Evolutionary conservation across 1,140 invertebrate species (phyloP).

Genomic region (Episyrphus balteatus): DNA sequence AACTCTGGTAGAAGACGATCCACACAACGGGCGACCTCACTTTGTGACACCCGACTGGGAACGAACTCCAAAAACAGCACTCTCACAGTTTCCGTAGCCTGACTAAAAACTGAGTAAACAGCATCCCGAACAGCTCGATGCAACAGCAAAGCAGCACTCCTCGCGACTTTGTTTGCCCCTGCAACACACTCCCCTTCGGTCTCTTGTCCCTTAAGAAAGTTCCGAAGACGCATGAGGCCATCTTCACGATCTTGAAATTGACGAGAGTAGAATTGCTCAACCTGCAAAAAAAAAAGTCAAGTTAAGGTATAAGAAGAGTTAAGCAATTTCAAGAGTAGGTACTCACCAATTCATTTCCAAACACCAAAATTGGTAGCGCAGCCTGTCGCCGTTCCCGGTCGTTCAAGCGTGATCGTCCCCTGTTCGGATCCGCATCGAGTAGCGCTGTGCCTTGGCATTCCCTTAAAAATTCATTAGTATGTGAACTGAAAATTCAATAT

Average conservation of each 20-base stretch:
- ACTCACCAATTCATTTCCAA: slow-evolving; percentile 74
- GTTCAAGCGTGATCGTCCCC: slow-evolving; percentile 55
- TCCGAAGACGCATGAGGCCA: slow-evolving; percentile 63
- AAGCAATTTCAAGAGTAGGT: not conserved
- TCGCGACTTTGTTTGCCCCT: slow-evolving; percentile 57
- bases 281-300: slow-evolving; percentile 40
- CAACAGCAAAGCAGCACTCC: slow-evolving; percentile 62
- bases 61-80: slow-evolving; percentile 71
- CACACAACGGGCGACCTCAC: slow-evolving; percentile 64
- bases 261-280: slow-evolving; percentile 88
- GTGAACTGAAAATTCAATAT: slow-evolving; percentile 44
- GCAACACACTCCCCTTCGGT: slow-evolving; percentile 19
- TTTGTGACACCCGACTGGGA: slow-evolving; percentile 60
- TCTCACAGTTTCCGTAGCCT: slow-evolving; percentile 65
- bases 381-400: slow-evolving; percentile 85
- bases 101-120: slow-evolving; percentile 72
- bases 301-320: not conserved
- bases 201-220: slow-evolving; percentile 53
- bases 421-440: slow-evolving; percentile 42
- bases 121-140: slow-evolving; percentile 71
- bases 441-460: slow-evolving; percentile 51
- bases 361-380: slow-evolving; percentile 77
- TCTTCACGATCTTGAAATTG: slow-evolving; percentile 88
- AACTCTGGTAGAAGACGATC: slow-evolving; percentile 78
- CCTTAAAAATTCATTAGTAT: slow-evolving; percentile 65